Evolutionary conservation across 2,113 vertebrate species (phyloP), one percentile per base, ranked within the genome.

Genomic region (Pterocles burchelli): DNA sequence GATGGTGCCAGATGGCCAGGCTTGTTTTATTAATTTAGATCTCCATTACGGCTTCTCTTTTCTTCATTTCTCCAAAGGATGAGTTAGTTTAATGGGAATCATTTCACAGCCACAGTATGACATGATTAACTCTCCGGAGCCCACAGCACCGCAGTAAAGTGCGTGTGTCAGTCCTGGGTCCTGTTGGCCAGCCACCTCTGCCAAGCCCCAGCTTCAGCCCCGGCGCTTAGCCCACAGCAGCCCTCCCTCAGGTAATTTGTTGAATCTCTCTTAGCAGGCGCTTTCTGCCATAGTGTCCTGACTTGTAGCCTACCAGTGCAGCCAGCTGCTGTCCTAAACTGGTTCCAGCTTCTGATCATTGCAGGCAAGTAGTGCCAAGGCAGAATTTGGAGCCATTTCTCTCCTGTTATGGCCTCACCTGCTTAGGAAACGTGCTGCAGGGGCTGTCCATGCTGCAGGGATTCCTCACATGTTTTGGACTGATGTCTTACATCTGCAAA

Each of bases 11-110:
- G 97, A 97, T 97, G 97, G 96, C 81, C 63, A 16, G 82, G 84
- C 80, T 96, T 62, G 41, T 95, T 96, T 97, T 96, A 97, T 96
- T 96, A 87, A 95, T 96, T 97, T 94, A 90, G 55, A 15, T 52
- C 89, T 93, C 82, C 76, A 87, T 96, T 90, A 87, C 1, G 21
- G 84, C 93, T 55, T 89, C 59, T 51, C 85, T 74, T 90, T 46
- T 59, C 90, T 80, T 78, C 66, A 2, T 86, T 90, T 96, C 95
- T 95, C 82, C 84, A 22, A 90, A 96, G 88, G 76, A 62, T 22
- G 63, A 33, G 78, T 85, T 94, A 20, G 77, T 91, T 88, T 52
- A 36, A 20, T 38, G 78, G 75, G 78, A 58, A 76, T 58, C 38
- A 8, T 93, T 85, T 96, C 85, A 59, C 84, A 72, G 71, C 84